A percentile compares a stretch with the other conserved stretches of the same genome.
Evolutionary conservation across 2,113 vertebrate genomes (phyloP).

Genomic region (Brachypodius melanocephalos): DNA sequence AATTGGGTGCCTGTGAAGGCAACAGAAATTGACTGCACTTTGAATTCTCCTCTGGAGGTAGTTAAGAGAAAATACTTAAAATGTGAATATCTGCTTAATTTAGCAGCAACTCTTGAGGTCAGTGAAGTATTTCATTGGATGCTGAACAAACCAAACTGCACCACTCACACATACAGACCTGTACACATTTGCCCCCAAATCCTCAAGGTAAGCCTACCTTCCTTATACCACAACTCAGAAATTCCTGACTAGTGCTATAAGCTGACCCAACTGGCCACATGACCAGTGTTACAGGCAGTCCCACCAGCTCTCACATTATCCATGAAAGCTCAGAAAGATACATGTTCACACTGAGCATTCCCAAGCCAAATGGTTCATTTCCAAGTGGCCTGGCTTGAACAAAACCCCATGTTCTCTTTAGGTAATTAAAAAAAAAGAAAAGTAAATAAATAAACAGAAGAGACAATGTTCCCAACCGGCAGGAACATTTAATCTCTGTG

Average conservation of each 20-base stretch:
- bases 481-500: conserved; percentile 30
- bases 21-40: not conserved
- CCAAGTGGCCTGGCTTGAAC: not conserved
- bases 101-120: not conserved
- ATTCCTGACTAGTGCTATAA: not conserved
- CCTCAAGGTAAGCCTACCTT: not conserved
- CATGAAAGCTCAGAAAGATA: not conserved
- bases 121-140: not conserved
- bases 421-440: not conserved
- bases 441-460: conserved; percentile 37
- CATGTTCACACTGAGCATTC: not conserved
- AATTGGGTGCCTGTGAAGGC: not conserved
- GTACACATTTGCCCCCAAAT: not conserved
- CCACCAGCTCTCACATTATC: not conserved
- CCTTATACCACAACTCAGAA: not conserved
- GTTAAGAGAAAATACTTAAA: not conserved
- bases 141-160: not conserved
- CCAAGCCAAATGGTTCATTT: not conserved
- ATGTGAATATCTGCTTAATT: not conserved
- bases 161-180: not conserved
- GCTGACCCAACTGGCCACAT: accelerated
- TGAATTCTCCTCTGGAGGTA: not conserved
- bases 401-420: not conserved
- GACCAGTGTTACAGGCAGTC: not conserved
- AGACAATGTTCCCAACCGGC: conserved; percentile 2